Evolutionary conservation across 2,888 invertebrate genomes (phyloP).

Genomic region (Tachina lurida): DNA sequence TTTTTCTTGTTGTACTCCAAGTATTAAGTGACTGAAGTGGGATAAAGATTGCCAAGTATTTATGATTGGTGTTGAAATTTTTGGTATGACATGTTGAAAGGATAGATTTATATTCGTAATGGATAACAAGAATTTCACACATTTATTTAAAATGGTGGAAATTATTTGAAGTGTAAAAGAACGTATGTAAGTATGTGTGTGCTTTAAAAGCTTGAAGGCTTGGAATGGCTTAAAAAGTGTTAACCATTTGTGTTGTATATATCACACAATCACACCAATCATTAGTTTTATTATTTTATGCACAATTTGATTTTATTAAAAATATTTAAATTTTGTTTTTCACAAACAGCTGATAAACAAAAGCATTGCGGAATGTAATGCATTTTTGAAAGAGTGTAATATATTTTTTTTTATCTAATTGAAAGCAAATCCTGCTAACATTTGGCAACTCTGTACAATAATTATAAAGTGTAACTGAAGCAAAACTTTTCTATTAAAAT

Average conservation of each 20-base stretch:
- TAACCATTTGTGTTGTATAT: too few species aligned
- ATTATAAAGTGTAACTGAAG: background rate
- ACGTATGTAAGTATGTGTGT: too few species aligned
- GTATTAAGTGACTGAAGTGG: constrained; percentile 56
- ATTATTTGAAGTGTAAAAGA: too few species aligned
- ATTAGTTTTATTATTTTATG: too few species aligned
- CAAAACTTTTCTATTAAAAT: background rate
- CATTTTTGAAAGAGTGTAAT: too few species aligned
- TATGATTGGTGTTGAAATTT: constrained; percentile 42
- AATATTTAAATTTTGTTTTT: too few species aligned
- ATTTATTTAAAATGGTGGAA: background rate
- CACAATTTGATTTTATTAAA: too few species aligned
- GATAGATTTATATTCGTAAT: constrained; percentile 17
- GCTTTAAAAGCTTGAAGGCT: too few species aligned
- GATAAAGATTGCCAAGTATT: constrained; percentile 62
- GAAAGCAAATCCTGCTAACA: background rate
- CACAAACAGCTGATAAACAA: too few species aligned
- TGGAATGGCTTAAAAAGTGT: too few species aligned
- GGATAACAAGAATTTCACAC: background rate
- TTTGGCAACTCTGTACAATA: constrained; percentile 16
- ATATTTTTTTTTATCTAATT: background rate
- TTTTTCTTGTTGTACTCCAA: constrained; percentile 34
- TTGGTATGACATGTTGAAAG: constrained; percentile 38
- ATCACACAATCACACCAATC: too few species aligned
- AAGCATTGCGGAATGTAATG: too few species aligned